Evolutionary conservation across 2,113 vertebrate species (phyloP).

Genomic region (Neolamprologus falcicula): DNA sequence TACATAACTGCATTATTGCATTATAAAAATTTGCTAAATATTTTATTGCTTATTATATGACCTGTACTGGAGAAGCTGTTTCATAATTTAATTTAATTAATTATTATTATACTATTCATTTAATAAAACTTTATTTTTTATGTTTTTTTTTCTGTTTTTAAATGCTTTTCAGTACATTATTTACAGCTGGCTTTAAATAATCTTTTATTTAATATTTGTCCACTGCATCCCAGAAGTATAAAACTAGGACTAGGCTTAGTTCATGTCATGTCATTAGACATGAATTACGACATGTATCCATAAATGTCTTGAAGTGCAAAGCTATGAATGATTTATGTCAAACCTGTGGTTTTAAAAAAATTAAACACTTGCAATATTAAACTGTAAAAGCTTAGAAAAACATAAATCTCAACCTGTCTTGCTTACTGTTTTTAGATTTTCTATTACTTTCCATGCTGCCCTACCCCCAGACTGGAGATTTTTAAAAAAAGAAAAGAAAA

Average conservation of each 20-base stretch:
- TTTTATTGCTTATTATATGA: neutral
- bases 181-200: neutral
- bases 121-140: neutral
- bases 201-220: neutral
- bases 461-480: neutral
- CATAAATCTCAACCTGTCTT: neutral
- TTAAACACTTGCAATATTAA: neutral
- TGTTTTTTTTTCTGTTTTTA: neutral
- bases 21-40: accelerated
- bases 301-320: neutral
- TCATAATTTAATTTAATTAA: neutral
- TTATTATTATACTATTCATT: no score
- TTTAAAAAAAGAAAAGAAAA: neutral
- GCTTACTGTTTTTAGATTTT: neutral
- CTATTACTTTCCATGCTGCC: neutral
- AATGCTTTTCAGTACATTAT: neutral
- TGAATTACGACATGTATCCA: neutral
- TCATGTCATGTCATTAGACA: neutral
- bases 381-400: neutral
- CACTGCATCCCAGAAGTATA: neutral
- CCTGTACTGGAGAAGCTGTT: neutral
- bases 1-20: neutral
- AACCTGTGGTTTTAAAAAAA: neutral
- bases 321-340: neutral
- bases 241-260: neutral